Evolutionary conservation across 2,113 vertebrate species (phyloP).

Genomic region (Rynchops niger): DNA sequence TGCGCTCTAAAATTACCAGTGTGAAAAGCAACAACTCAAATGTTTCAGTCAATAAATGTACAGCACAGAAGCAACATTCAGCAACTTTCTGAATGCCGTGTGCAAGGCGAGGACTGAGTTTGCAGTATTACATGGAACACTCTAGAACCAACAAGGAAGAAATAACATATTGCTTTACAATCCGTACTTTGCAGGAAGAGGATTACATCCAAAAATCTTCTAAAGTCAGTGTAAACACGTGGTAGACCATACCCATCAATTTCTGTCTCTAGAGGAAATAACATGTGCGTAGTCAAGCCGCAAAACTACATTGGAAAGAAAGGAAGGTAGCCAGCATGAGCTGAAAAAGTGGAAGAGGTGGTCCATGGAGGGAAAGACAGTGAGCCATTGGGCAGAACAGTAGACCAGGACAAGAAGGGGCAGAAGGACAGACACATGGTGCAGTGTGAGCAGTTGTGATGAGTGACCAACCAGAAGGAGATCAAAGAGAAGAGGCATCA

Average conservation of each 20-base stretch:
- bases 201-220: constrained; percentile 32
- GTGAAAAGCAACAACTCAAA: constrained; percentile 70
- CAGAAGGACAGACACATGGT: neutral
- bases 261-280: neutral
- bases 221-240: neutral
- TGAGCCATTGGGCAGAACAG: neutral
- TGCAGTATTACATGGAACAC: constrained; percentile 37
- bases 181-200: constrained; percentile 21
- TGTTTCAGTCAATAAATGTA: constrained; percentile 76
- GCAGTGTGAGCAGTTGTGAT: fast-evolving
- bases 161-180: constrained; percentile 60
- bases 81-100: constrained; percentile 40
- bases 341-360: neutral
- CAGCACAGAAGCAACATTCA: constrained; percentile 71
- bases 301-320: neutral
- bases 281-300: neutral
- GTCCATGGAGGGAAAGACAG: neutral
- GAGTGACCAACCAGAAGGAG: neutral
- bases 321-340: neutral
- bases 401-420: neutral
- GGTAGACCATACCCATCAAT: constrained; percentile 10
- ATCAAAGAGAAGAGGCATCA: neutral
- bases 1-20: constrained; percentile 75
- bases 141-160: constrained; percentile 61
- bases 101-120: constrained; percentile 13